Evolutionary conservation across 2,888 invertebrate species (phyloP).

Genomic region (Oscheius sp.): DNA sequence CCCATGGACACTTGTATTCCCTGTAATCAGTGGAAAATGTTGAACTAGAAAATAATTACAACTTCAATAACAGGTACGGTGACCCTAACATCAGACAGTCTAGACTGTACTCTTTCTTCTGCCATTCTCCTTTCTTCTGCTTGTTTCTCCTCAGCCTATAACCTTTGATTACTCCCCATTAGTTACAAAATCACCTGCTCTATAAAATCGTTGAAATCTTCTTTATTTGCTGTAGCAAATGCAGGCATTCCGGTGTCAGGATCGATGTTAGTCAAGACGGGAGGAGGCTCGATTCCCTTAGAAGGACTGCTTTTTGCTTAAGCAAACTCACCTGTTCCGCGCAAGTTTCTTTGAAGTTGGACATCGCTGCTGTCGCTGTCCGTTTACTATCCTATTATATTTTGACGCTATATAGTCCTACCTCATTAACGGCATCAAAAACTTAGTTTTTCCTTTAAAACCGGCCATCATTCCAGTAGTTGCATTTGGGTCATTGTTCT

Average conservation of each 20-base stretch:
- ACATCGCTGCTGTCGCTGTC: conserved; percentile 65
- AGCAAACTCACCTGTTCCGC: conserved; percentile 31
- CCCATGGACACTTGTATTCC: background rate
- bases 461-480: conserved; percentile 64
- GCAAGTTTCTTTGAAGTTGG: conserved; percentile 63
- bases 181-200: conserved; percentile 36
- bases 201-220: conserved; percentile 54
- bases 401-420: background rate
- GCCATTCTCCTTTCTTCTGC: conserved; percentile 19
- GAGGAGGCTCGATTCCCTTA: conserved; percentile 55
- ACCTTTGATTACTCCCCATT: background rate
- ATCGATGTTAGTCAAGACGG: conserved; percentile 64
- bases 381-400: conserved; percentile 46
- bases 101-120: conserved; percentile 16
- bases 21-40: background rate
- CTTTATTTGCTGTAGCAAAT: conserved; percentile 49
- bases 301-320: background rate
- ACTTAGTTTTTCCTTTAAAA: conserved; percentile 65
- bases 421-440: conserved; percentile 63
- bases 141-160: conserved; percentile 33
- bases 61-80: conserved; percentile 9
- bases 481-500: conserved; percentile 62
- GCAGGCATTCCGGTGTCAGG: conserved; percentile 64
- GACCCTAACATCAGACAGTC: conserved; percentile 1
- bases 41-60: background rate